Percentiles rank a stretch among this genome's conserved stretches.
Conservation (phyloP, 2,888 invertebrate species). For the Sphaerophoria taeniata region DNA sequence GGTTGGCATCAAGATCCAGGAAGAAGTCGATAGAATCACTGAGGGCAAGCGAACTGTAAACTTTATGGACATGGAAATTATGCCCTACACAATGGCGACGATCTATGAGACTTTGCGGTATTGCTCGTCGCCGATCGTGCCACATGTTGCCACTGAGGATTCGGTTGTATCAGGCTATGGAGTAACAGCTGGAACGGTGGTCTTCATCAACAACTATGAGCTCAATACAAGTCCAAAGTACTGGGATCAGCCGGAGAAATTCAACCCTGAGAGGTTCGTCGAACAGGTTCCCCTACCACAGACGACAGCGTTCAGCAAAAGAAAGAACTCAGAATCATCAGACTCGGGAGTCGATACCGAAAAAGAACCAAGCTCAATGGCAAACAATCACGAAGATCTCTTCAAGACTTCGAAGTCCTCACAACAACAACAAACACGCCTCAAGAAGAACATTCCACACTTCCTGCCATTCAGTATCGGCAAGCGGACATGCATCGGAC, state of each 20-base stretch:
- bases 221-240: slow-evolving; percentile 89
- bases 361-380: slow-evolving; percentile 74
- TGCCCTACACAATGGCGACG: slow-evolving; percentile 93
- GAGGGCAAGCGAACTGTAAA: slow-evolving; percentile 84
- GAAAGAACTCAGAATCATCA: slow-evolving; percentile 83
- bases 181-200: slow-evolving; percentile 90
- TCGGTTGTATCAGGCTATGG: slow-evolving; percentile 88
- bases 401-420: slow-evolving; percentile 6
- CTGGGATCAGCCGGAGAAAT: slow-evolving; percentile 89
- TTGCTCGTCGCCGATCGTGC: slow-evolving; percentile 94
- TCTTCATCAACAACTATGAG: slow-evolving; percentile 93
- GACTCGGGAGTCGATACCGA: slow-evolving; percentile 85
- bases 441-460: slow-evolving; percentile 86
- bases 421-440: slow-evolving; percentile 79
- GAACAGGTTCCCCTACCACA: slow-evolving; percentile 78
- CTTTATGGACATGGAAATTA: slow-evolving; percentile 86
- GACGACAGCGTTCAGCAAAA: slow-evolving; percentile 37
- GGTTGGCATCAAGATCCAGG: slow-evolving; percentile 86
- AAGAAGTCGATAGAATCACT: slow-evolving; percentile 87
- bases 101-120: slow-evolving; percentile 91
- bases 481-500: slow-evolving; percentile 93
- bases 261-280: slow-evolving; percentile 90
- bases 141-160: slow-evolving; percentile 92
- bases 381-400: slow-evolving; percentile 6
- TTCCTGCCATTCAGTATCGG: slow-evolving; percentile 94